These are phyloP conservation scores for Tetraodon nigroviridis DNA, from an alignment of 2,113 vertebrate species.

Conservation along the genomic window DNA sequence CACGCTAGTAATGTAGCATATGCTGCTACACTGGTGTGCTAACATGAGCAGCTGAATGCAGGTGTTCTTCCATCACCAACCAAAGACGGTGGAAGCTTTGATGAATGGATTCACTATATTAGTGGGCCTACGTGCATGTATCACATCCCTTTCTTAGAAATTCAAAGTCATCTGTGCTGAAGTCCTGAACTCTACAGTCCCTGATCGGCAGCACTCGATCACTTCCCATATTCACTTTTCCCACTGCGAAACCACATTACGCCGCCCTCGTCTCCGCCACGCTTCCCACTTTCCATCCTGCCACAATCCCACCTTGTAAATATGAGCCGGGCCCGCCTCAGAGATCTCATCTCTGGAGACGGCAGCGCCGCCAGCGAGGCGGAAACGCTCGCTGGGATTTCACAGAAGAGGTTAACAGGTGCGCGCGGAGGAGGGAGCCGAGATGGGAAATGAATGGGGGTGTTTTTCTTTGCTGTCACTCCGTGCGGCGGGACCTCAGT, in stretches of 20 bases:
- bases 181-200: background rate
- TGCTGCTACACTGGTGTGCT: too few species aligned
- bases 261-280: slow-evolving; percentile 1
- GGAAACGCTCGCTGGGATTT: slow-evolving; percentile 49
- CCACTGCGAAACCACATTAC: slow-evolving; percentile 15
- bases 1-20: background rate
- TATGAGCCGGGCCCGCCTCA: slow-evolving; percentile 51
- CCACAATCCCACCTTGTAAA: slow-evolving; percentile 45
- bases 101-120: too few species aligned
- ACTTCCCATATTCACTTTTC: slow-evolving; percentile 25
- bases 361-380: slow-evolving; percentile 29
- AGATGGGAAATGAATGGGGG: slow-evolving; percentile 57
- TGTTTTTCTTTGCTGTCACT: slow-evolving; percentile 43
- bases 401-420: slow-evolving; percentile 63
- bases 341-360: slow-evolving; percentile 54
- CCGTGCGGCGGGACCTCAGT: slow-evolving; percentile 33
- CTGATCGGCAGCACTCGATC: background rate
- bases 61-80: too few species aligned
- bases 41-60: too few species aligned
- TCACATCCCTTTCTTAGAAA: too few species aligned
- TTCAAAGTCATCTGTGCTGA: too few species aligned
- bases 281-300: slow-evolving; percentile 12
- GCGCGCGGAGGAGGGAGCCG: slow-evolving; percentile 27
- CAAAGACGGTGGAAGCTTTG: too few species aligned
- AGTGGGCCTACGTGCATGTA: too few species aligned